Evolutionary conservation across 1,140 invertebrate species (phyloP).

Genomic region (Trinorchestia longiramus): DNA sequence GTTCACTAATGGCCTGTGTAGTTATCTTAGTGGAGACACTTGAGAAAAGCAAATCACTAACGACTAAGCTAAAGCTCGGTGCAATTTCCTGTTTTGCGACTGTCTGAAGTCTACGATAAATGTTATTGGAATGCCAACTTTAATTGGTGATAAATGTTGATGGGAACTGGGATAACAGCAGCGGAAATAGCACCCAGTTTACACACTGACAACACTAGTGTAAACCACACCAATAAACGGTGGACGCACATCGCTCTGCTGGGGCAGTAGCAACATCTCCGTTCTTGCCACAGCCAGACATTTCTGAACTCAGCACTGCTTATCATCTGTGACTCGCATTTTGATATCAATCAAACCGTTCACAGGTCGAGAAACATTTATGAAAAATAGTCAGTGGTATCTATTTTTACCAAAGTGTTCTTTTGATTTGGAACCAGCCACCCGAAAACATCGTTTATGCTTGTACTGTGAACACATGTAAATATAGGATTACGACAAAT

Average conservation of each 20-base stretch:
- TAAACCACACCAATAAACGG: not conserved
- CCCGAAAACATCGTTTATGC: too few species aligned
- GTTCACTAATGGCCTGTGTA: not conserved
- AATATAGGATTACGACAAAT: too few species aligned
- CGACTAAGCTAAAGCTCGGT: not conserved
- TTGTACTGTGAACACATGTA: too few species aligned
- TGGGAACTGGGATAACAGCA: constrained; percentile 24
- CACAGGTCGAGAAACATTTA: not conserved
- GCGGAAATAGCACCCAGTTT: constrained; percentile 16
- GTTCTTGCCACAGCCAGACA: too few species aligned
- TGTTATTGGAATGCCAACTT: not conserved
- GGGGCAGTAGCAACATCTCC: too few species aligned
- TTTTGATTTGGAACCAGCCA: too few species aligned
- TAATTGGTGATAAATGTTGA: constrained; percentile 47
- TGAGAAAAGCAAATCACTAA: not conserved
- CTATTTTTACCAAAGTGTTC: too few species aligned
- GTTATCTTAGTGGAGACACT: not conserved
- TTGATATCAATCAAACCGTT: not conserved
- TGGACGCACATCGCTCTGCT: not conserved
- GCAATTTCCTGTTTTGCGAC: not conserved
- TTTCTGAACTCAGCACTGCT: too few species aligned
- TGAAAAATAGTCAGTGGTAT: not conserved
- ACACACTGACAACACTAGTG: not conserved
- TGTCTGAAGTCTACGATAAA: not conserved
- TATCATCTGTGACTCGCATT: not conserved